A percentile compares a stretch with the other conserved stretches of the same genome.
Evolutionary conservation across 2,888 invertebrate species (phyloP).

Genomic region (Ornithoptera alexandrae): DNA sequence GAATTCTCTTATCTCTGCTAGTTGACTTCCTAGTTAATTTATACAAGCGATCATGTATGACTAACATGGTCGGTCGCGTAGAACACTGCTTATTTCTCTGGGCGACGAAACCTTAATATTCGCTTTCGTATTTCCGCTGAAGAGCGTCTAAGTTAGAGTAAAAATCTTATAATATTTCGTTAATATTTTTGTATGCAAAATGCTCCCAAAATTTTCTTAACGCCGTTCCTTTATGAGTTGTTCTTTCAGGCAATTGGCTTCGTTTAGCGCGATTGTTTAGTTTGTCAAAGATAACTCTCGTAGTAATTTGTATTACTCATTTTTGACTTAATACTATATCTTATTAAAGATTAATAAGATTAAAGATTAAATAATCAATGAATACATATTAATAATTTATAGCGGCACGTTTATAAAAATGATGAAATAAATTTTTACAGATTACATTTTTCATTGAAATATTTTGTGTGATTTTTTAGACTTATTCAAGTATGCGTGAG

Average conservation of each 20-base stretch:
- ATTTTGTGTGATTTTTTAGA: too few relatives aligned
- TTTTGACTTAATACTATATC: neutral
- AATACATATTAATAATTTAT: neutral
- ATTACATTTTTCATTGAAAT: too few relatives aligned
- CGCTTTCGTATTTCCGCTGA: neutral
- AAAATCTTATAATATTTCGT: too few relatives aligned
- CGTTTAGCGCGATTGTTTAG: constrained; percentile 59
- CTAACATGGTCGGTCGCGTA: neutral
- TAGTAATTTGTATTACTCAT: constrained; percentile 39
- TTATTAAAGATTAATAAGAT: neutral
- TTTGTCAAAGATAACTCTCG: constrained; percentile 43
- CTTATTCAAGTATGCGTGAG: too few relatives aligned
- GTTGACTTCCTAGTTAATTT: neutral
- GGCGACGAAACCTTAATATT: neutral
- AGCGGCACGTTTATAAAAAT: too few relatives aligned
- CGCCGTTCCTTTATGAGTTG: constrained; percentile 4
- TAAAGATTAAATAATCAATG: neutral
- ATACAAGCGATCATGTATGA: neutral
- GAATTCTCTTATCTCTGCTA: too few relatives aligned
- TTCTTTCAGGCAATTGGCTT: constrained; percentile 55
- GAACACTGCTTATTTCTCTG: neutral
- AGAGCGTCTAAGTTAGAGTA: neutral
- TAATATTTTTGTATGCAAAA: too few relatives aligned
- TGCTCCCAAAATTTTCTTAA: neutral
- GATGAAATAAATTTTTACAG: too few relatives aligned